A percentile compares a stretch with the other conserved stretches of the same genome.
phyloP scores from a whole-genome alignment of 2,113 vertebrate genomes.

The Telmatochromis brachygnathus region DNA sequence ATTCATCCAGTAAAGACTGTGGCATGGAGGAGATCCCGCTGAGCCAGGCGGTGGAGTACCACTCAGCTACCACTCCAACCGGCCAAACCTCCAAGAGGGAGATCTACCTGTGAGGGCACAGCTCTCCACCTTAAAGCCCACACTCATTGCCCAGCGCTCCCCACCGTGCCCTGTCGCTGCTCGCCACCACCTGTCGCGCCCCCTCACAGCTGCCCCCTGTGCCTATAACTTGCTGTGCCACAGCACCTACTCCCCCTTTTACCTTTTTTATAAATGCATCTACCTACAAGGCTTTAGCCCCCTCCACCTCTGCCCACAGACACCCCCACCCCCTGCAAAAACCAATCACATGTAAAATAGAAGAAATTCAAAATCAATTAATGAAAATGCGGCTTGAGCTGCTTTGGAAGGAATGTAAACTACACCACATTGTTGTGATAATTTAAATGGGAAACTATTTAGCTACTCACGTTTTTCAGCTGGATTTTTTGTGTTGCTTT shows the following conservation, averaged over 20 bases:
- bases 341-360: slow-evolving; percentile 54
- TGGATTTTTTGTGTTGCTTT: slow-evolving; percentile 47
- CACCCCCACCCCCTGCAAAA: background rate
- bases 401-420: slow-evolving; percentile 70
- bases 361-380: slow-evolving; percentile 27
- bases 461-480: slow-evolving; percentile 45
- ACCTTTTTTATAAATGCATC: slow-evolving; percentile 50
- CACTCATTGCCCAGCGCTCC: background rate
- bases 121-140: background rate
- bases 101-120: slow-evolving; percentile 94
- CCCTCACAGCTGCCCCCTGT: slow-evolving; percentile 48
- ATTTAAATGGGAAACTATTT: slow-evolving; percentile 64
- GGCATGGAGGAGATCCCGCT: slow-evolving; percentile 94
- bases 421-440: slow-evolving; percentile 55
- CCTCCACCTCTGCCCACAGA: background rate
- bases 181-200: background rate
- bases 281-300: slow-evolving; percentile 50
- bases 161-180: background rate
- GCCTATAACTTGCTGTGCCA: slow-evolving; percentile 50
- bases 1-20: slow-evolving; percentile 89
- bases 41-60: slow-evolving; percentile 93
- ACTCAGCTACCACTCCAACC: slow-evolving; percentile 81
- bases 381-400: slow-evolving; percentile 32
- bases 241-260: slow-evolving; percentile 4
- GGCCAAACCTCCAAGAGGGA: slow-evolving; percentile 93